Conservation (phyloP, 2,888 invertebrate genomes). For the Deroplatys truncata region DNA sequence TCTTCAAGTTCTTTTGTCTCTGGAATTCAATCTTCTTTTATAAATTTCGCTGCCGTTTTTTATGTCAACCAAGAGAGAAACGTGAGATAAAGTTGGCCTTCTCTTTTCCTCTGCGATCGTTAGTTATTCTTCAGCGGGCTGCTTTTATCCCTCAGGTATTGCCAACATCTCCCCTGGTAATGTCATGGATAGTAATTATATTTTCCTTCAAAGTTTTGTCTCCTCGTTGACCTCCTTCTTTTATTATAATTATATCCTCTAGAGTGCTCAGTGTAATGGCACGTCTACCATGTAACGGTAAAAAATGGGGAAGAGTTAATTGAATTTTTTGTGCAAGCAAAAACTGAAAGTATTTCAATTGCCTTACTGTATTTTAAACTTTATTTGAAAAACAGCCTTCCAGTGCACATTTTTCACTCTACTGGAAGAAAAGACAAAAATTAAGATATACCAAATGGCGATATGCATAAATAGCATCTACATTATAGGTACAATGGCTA, state of each 20-base stretch:
- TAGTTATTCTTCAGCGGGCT: neutral
- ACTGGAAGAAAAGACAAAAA: too few relatives aligned
- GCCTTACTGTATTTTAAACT: too few relatives aligned
- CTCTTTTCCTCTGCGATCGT: neutral
- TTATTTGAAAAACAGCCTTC: too few relatives aligned
- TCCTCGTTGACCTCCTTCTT: neutral
- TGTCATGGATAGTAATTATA: neutral
- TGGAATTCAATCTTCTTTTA: neutral
- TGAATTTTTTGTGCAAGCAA: neutral
- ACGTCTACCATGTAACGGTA: neutral
- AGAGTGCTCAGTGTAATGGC: neutral
- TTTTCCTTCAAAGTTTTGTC: neutral
- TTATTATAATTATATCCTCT: neutral
- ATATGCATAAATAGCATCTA: too few relatives aligned
- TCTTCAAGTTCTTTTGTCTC: neutral
- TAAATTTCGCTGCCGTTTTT: neutral
- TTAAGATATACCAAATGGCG: too few relatives aligned
- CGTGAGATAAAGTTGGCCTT: neutral
- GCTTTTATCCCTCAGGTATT: neutral
- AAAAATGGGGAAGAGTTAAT: neutral
- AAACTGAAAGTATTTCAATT: neutral
- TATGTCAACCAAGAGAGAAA: neutral
- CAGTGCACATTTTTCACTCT: too few relatives aligned
- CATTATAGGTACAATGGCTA: too few relatives aligned
- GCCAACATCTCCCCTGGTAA: neutral